These are phyloP conservation scores for Drosophila anceps DNA, from an alignment of 2,888 invertebrate genomes.

Conservation along the genomic window DNA sequence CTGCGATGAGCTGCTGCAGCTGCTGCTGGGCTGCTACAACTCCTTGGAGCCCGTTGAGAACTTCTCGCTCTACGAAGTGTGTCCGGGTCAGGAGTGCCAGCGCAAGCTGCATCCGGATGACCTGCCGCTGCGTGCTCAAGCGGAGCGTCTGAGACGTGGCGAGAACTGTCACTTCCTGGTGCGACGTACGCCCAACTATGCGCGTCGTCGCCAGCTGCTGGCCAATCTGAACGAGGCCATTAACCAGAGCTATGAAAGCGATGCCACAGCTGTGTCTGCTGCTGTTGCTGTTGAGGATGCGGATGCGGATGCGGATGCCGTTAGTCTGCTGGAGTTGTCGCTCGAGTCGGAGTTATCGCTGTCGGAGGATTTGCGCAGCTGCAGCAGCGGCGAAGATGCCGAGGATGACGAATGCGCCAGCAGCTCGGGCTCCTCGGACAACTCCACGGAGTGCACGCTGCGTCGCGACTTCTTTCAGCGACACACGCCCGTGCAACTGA, in stretches of 20 bases:
- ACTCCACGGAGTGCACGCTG: slow-evolving; percentile 76
- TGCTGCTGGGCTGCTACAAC: slow-evolving; percentile 94
- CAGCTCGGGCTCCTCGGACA: slow-evolving; percentile 82
- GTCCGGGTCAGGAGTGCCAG: slow-evolving; percentile 93
- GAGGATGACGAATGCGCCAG: slow-evolving; percentile 77
- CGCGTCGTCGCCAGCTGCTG: slow-evolving; percentile 85
- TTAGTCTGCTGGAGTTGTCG: slow-evolving; percentile 82
- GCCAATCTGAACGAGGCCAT: slow-evolving; percentile 81
- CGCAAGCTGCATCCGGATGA: slow-evolving; percentile 95
- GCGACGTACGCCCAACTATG: slow-evolving; percentile 92
- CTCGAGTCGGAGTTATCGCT: slow-evolving; percentile 78
- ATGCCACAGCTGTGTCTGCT: slow-evolving; percentile 19
- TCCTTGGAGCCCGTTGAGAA: slow-evolving; percentile 93
- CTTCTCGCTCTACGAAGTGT: slow-evolving; percentile 94
- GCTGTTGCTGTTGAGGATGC: slow-evolving; percentile 37
- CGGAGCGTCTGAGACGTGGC: slow-evolving; percentile 89
- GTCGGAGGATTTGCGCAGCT: slow-evolving; percentile 78
- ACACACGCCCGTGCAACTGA: not conserved
- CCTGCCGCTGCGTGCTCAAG: slow-evolving; percentile 92
- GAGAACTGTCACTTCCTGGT: slow-evolving; percentile 92
- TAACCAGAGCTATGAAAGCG: slow-evolving; percentile 61
- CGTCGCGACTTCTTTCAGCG: slow-evolving; percentile 64
- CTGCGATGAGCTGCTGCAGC: slow-evolving; percentile 93
- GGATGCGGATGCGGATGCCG: slow-evolving; percentile 67
- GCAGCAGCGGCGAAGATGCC: slow-evolving; percentile 70